Percentiles rank a stretch among this genome's conserved stretches.
Conservation (phyloP, 2,113 vertebrate species). For the Apteryx owenii region DNA sequence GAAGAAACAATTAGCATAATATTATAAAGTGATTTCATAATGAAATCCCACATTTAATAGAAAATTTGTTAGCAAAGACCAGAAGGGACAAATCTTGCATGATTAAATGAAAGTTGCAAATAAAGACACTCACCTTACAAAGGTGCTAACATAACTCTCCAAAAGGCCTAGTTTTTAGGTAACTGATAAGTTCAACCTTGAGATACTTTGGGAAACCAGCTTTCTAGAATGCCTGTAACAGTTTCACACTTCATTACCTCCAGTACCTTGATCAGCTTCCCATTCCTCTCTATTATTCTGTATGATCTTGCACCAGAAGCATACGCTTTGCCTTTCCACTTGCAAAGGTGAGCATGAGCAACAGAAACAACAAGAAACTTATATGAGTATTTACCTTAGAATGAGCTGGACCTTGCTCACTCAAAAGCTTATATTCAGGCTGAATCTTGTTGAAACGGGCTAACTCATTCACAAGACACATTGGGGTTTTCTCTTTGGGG, state of each 20-base stretch:
- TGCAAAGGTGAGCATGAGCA: neutral
- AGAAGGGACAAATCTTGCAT: neutral
- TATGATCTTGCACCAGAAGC: neutral
- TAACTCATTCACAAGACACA: conserved; percentile 99
- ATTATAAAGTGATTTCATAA: neutral
- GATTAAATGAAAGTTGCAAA: neutral
- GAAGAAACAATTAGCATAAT: neutral
- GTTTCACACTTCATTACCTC: neutral
- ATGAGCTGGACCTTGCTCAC: conserved; percentile 93
- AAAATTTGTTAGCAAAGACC: neutral
- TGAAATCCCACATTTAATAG: neutral
- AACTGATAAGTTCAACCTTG: neutral
- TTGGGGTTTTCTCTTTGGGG: conserved; percentile 98
- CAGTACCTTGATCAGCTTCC: neutral
- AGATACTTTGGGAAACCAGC: neutral
- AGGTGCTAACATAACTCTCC: neutral
- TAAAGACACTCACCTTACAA: neutral
- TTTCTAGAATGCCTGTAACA: neutral
- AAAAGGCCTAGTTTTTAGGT: neutral
- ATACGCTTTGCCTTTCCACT: neutral
- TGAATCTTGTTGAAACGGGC: conserved; percentile 97
- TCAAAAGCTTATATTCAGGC: conserved; percentile 92
- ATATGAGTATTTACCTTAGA: conserved; percentile 83
- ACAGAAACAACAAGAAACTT: neutral
- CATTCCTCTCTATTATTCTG: neutral